Evolutionary conservation across 2,113 vertebrate genomes (phyloP).

Genomic region (Podarcis cretensis): DNA sequence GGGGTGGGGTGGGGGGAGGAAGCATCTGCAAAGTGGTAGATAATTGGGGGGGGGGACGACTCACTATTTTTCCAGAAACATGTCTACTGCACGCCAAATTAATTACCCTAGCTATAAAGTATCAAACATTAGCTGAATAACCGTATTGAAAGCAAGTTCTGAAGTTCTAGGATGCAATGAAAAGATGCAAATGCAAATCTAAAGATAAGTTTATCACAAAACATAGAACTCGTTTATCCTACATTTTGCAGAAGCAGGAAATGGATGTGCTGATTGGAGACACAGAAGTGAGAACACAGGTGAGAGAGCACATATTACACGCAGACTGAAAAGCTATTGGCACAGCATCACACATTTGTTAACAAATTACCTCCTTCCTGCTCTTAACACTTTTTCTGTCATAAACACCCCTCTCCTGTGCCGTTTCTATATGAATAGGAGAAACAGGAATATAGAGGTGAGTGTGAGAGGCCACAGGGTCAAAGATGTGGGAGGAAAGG

Average conservation of each 20-base stretch:
- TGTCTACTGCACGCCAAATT: too few relatives aligned
- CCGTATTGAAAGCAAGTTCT: neutral
- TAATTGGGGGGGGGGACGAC: neutral
- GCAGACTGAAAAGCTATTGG: neutral
- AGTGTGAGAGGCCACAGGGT: neutral
- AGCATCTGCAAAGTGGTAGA: neutral
- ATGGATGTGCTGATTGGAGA: fast-evolving
- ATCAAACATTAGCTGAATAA: neutral
- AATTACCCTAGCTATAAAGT: neutral
- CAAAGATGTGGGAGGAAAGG: neutral
- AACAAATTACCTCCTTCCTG: neutral
- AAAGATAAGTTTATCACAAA: neutral
- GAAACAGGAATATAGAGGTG: neutral
- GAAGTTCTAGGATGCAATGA: neutral
- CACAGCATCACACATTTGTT: neutral
- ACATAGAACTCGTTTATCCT: neutral
- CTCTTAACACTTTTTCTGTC: neutral
- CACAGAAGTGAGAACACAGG: neutral
- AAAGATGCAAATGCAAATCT: neutral
- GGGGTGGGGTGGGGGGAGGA: neutral
- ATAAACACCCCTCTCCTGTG: neutral
- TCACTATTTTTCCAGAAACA: neutral
- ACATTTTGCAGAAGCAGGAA: neutral
- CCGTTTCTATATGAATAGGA: neutral
- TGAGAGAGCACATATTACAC: neutral